Conservation (phyloP, 1,140 invertebrate species). For the Aphidius ervi region DNA sequence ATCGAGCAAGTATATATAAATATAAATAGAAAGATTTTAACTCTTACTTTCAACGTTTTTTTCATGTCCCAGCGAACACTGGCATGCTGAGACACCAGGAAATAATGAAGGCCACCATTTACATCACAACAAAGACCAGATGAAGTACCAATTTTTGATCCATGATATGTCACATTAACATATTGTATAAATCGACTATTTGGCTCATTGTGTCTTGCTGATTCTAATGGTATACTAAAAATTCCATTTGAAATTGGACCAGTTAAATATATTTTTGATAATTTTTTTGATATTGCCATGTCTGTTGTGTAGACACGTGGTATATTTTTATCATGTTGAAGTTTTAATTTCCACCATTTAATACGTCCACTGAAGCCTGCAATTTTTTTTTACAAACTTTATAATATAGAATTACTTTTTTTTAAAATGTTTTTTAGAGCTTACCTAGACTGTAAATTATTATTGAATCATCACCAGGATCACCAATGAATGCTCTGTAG, state of each 20-base stretch:
- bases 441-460: conserved; percentile 28
- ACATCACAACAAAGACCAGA: conserved; percentile 30
- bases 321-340: conserved; percentile 20
- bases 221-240: conserved; percentile 29
- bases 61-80: conserved; percentile 37
- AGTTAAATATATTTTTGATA: conserved; percentile 28
- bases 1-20: no score
- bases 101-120: conserved; percentile 37
- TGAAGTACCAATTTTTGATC: conserved; percentile 35
- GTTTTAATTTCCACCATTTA: conserved; percentile 32
- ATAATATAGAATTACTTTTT: not conserved
- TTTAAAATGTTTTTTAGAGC: not conserved
- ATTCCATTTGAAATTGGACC: conserved; percentile 26
- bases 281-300: conserved; percentile 28
- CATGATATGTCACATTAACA: conserved; percentile 20
- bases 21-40: not conserved
- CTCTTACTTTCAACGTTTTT: conserved; percentile 29
- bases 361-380: conserved; percentile 21
- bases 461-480: conserved; percentile 33
- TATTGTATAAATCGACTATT: not conserved
- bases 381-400: not conserved
- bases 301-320: conserved; percentile 26
- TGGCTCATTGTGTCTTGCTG: conserved; percentile 10
- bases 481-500: conserved; percentile 26
- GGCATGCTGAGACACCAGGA: conserved; percentile 33